Evolutionary conservation across 2,888 invertebrate genomes (phyloP), one percentile per base, ranked within the genome.

Genomic region (Tryphoninae sp.): DNA sequence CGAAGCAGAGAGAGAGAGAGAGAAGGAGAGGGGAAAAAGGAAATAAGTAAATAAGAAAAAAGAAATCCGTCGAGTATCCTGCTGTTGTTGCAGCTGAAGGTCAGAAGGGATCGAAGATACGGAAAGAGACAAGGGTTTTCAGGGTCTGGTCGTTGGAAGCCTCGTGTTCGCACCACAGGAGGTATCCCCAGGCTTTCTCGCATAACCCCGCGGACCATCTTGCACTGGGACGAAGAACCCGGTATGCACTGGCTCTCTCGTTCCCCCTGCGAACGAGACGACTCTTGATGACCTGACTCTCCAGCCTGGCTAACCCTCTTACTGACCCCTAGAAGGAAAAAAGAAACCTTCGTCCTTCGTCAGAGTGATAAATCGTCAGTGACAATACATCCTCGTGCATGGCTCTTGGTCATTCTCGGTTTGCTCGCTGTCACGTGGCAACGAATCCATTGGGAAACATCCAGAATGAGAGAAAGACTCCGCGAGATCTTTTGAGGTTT

Each of bases 291-390:
- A 77, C 58, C 72, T 77, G 71, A 19, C 61, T 51, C 49, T 58
- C 40, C 40, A 61, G 9, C 65, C 58, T 72, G 51, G 42, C 51
- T 51, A 23, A 53, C 51, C 33, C 58, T 59, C 58, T 16, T 23
- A 2, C 23, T 45, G 53, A 53, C 55, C 58, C 53, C 64, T 77
- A 76, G 67, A 49, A 55, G 22, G 62, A 68, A 75, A 55, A 22
- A 40, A 76, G 72, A 58, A 65, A 19, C 67, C 59, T 53, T 77
- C 53, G 76, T 72, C 76, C 79, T 72, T 64, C 79, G 76, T 79
- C 76, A 71, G 69, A 81, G 88, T 88, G 87, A 89, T 89, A 88
- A 89, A 89, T 89, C 85, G 87, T 84, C 82, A 84, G 85, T 86
- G 88, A 88, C 88, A 84, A 86, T 85, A 85, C 85, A 86, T 83